Base-by-base conservation (phyloP, 2,113 vertebrate species). In the Rhinogobius similis region DNA sequence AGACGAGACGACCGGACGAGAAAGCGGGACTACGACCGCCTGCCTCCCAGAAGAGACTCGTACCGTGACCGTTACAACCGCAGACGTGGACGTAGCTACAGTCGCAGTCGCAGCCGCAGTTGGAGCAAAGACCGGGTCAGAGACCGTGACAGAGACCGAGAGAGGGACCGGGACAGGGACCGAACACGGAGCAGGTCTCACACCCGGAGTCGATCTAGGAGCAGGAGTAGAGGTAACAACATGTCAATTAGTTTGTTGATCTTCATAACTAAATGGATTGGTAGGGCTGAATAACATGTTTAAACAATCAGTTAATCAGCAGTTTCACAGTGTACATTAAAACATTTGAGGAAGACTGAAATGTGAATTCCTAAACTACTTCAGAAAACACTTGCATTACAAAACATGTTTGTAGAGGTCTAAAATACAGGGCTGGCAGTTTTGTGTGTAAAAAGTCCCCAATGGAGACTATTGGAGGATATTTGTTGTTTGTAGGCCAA, bases 31-130 rank as follows among this genome's bases (percentile, higher is more conserved):
- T 98, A 98, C 73, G 97, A 99, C 52, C 93, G 97, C 69, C 94
- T 94, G 70, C 94, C 91, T 14, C 95, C 95, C 53, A 92, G 97
- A 70, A 94, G 98, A 78, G 98, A 99, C 86, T 97, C 96, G 0
- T 99, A 99, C 61, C 94, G 97, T 14, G 98, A 98, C 8, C 93
- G 98, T 0, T 99, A 99, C 29, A 99, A 98, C 79, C 94, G 98
- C 66, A 92, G 97, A 68, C 92, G 98, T 75, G 97, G 97, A 0
- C 94, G 96, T 46, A 98, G 95, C 86, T 97, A 95, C 82, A 99
- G 95, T 82, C 94, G 96, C 18, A 99, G 97, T 84, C 94, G 96
- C 4, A 98, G 96, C 75, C 93, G 97, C 61, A 99, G 97, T 75
- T 96, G 96, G 96, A 98, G 96, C 90, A 98, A 97, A 82, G 96